Evolutionary conservation across 2,113 vertebrate species (phyloP).

Genomic region (Ivindomyrus marchei): DNA sequence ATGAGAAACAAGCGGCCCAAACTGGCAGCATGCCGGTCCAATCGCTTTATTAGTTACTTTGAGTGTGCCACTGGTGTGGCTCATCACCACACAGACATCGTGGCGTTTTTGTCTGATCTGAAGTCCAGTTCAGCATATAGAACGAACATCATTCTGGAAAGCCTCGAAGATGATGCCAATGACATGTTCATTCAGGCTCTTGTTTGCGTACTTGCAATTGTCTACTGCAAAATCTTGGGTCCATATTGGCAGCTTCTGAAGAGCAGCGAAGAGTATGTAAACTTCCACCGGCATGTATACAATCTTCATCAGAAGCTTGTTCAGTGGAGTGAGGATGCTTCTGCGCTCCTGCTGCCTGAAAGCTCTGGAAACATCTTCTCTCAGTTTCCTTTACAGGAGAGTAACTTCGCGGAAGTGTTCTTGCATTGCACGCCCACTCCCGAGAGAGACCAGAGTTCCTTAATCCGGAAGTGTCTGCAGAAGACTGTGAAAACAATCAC

Average conservation of each 20-base stretch:
- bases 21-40: conserved; percentile 38
- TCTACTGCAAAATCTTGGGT: conserved; percentile 64
- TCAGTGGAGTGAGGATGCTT: conserved; percentile 55
- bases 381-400: conserved; percentile 57
- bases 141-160: conserved; percentile 58
- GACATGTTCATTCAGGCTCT: conserved; percentile 57
- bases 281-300: conserved; percentile 49
- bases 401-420: conserved; percentile 52
- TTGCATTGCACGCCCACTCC: conserved; percentile 45
- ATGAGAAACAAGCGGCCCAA: conserved; percentile 57
- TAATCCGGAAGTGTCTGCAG: conserved; percentile 55
- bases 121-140: conserved; percentile 42
- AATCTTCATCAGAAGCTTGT: conserved; percentile 59
- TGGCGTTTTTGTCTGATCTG: conserved; percentile 58
- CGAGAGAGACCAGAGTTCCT: conserved; percentile 51
- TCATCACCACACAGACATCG: conserved; percentile 59
- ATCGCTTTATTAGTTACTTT: conserved; percentile 54
- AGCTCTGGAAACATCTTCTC: conserved; percentile 45
- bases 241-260: conserved; percentile 65
- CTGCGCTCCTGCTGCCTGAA: conserved; percentile 53
- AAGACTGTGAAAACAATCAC: conserved; percentile 52
- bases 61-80: conserved; percentile 57
- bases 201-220: conserved; percentile 57
- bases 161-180: conserved; percentile 49
- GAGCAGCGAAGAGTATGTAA: conserved; percentile 53